These are phyloP conservation scores for Caenorhabditis briggsae DNA, from an alignment of 1,140 invertebrate genomes.

Conservation along the genomic window DNA sequence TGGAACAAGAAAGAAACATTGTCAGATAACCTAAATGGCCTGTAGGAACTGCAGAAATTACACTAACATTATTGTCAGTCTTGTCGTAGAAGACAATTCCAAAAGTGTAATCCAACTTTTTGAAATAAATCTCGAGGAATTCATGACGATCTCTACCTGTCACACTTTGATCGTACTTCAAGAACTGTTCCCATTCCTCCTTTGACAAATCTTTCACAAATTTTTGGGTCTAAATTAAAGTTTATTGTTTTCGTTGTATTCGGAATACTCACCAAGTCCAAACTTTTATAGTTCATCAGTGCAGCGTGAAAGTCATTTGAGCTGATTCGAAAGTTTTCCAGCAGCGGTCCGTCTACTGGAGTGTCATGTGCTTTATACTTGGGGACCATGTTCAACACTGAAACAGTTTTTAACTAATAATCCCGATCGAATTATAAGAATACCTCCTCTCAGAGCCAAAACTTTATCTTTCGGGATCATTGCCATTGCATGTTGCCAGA, in stretches of 20 bases:
- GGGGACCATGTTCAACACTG: constrained; percentile 40
- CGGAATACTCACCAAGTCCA: not conserved
- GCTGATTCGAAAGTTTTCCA: constrained; percentile 12
- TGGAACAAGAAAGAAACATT: not conserved
- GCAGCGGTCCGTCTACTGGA: constrained; percentile 13
- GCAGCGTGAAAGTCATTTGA: not conserved
- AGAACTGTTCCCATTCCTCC: constrained; percentile 26
- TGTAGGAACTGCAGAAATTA: constrained; percentile 17
- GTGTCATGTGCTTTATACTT: constrained; percentile 46
- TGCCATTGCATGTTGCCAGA: constrained; percentile 35
- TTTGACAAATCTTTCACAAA: not conserved
- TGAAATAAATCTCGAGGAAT: constrained; percentile 40
- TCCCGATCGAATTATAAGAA: not conserved
- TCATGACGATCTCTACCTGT: constrained; percentile 54
- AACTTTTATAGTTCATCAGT: not conserved
- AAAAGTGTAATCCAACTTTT: constrained; percentile 24
- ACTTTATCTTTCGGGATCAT: constrained; percentile 33
- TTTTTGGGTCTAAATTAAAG: not conserved
- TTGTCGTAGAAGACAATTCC: constrained; percentile 31
- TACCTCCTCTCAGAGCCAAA: constrained; percentile 57
- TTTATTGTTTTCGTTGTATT: not conserved
- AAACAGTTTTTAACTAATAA: not conserved
- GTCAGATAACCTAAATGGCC: not conserved
- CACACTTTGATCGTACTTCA: constrained; percentile 42
- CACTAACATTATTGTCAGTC: constrained; percentile 6